Percentiles rank a stretch among this genome's conserved stretches.
phyloP scores from a whole-genome alignment of 2,113 vertebrate genomes.

The human region DNA sequence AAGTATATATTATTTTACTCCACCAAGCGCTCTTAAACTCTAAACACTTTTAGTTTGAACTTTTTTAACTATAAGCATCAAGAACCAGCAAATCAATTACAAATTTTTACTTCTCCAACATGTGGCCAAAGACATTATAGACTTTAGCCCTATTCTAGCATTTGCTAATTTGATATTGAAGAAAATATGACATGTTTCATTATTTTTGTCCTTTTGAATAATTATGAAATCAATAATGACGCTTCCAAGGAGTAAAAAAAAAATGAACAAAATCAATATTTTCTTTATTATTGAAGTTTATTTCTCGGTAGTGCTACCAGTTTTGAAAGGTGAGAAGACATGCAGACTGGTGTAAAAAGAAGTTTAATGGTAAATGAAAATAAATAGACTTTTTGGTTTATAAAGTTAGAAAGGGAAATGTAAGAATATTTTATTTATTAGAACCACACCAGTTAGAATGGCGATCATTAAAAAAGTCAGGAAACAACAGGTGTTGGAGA shows the following conservation, averaged over 20 bases:
- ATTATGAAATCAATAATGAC: neutral
- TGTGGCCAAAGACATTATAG: neutral
- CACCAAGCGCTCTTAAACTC: neutral
- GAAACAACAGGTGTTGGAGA: no score
- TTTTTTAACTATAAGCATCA: neutral
- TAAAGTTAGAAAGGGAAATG: neutral
- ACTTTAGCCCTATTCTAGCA: neutral
- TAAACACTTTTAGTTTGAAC: neutral
- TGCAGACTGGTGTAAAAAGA: neutral
- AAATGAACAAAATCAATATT: neutral
- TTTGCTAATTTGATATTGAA: neutral
- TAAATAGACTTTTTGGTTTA: neutral
- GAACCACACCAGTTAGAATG: no score
- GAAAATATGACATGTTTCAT: neutral
- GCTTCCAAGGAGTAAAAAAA: neutral
- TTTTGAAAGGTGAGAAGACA: neutral
- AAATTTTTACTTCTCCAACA: neutral
- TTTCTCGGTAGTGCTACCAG: neutral
- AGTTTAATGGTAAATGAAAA: neutral
- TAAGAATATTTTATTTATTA: conserved; percentile 25
- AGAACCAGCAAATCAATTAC: neutral
- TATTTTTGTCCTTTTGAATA: neutral
- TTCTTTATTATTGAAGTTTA: neutral
- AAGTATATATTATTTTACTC: neutral
- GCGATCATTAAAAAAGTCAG: no score